Evolutionary conservation across 2,888 invertebrate genomes (phyloP), one percentile per base, ranked within the genome.

Genomic region (Drosophila prostipennis): DNA sequence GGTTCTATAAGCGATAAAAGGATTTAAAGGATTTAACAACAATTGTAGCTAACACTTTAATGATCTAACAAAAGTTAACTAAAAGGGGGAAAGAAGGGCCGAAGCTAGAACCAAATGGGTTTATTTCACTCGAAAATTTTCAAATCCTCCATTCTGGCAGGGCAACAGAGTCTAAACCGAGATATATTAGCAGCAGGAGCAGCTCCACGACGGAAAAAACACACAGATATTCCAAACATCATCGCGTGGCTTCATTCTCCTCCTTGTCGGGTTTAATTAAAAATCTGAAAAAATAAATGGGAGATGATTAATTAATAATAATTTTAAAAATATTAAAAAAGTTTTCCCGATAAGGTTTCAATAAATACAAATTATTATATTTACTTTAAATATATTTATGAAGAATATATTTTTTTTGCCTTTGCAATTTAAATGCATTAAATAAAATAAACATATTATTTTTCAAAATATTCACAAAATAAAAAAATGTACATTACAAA

Each of bases 21-120:
- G 69, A 5, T 40, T 45, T 26, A 26, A 32, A 14, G 7, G 11
- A 29, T 60, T 60, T 73, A 82, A 87, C 77, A 82, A 85, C 76
- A 73, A 82, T 85, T 79, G 64, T 54, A 61, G 69, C 80, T 85
- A 87, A 81, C 68, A 58, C 32, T 59, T 40, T 39, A 71, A 49
- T 57, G 14, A 45, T 39, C 52, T 39, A 61, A 63, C 53, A 42
- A 61, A 72, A 61, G 53, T 37, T 48, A 60, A 40, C 40, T 48
- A 49, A 70, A 16, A 16, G 53, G 48, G 58, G 48, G 64, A 23
- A 49, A 36, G 48, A 52, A 54, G 46, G 49, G 26, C 56, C 52
- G 52, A 70, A 63, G 68, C 51, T 52, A 49, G 43, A 52, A 59
- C 59, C 49, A 53, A 43, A 54, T 52, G 46, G 51, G 46, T 29